Conservation (phyloP, 2,113 vertebrate species). For the Isichthys henryi region DNA sequence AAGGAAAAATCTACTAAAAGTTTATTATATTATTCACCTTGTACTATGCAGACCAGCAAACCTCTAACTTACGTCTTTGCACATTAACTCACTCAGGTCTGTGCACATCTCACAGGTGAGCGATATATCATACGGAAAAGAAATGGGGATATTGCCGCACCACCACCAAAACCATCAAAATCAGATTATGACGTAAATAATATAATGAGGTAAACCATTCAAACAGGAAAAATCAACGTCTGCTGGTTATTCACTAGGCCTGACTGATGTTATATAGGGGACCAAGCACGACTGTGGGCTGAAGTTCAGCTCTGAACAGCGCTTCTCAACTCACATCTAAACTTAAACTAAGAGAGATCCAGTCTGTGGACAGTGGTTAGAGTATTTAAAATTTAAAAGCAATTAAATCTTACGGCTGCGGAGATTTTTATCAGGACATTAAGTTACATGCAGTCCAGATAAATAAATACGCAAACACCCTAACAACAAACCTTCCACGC, state of each 20-base stretch:
- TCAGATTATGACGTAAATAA: not conserved
- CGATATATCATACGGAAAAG: not conserved
- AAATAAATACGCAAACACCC: not conserved
- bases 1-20: not conserved
- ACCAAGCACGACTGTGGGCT: not conserved
- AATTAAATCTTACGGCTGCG: not conserved
- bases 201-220: not conserved
- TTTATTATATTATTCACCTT: not conserved
- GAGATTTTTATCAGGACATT: not conserved
- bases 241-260: not conserved
- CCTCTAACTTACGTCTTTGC: not conserved
- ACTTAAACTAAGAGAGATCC: not conserved
- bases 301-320: not conserved
- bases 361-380: not conserved
- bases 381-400: not conserved
- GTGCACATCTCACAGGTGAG: not conserved
- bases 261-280: not conserved
- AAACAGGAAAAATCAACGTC: not conserved
- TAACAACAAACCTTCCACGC: not conserved
- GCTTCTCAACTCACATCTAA: not conserved
- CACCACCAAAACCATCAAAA: not conserved
- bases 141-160: not conserved
- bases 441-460: not conserved
- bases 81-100: not conserved
- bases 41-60: not conserved